phyloP scores from a whole-genome alignment of 2,113 vertebrate species.

The Amphilophus citrinellus region DNA sequence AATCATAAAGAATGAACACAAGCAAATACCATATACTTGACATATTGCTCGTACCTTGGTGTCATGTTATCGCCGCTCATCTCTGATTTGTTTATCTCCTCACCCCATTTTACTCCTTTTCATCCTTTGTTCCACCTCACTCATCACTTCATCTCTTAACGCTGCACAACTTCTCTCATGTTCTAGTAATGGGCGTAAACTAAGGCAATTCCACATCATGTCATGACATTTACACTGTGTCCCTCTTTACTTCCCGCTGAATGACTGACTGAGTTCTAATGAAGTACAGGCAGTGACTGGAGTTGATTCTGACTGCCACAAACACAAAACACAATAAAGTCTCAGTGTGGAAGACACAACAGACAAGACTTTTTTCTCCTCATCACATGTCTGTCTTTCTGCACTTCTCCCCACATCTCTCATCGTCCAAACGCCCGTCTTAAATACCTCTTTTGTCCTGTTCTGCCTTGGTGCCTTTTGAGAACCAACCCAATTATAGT shows the following conservation, averaged over 20 bases:
- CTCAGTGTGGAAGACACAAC: conserved; percentile 50
- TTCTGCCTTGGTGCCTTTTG: not conserved
- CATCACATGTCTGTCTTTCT: conserved; percentile 24
- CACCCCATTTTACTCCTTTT: not conserved
- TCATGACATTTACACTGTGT: not conserved
- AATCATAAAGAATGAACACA: not conserved
- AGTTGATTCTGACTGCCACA: conserved; percentile 44
- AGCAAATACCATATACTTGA: not conserved
- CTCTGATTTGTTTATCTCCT: too few species aligned
- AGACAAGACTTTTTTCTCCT: conserved; percentile 56
- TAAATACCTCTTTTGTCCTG: not conserved
- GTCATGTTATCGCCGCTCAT: not conserved
- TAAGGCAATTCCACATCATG: not conserved
- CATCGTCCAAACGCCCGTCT: not conserved
- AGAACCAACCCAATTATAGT: not conserved
- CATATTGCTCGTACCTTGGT: not conserved
- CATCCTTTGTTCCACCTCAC: not conserved
- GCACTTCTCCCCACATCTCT: conserved; percentile 17
- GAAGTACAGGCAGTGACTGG: conserved; percentile 41
- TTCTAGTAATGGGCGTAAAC: not conserved
- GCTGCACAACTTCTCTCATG: not conserved
- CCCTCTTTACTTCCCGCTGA: not conserved
- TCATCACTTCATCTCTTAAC: not conserved
- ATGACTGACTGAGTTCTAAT: conserved; percentile 41
- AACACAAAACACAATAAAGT: conserved; percentile 44